Evolutionary conservation across 1,140 invertebrate genomes (phyloP), one percentile per base, ranked within the genome.

Genomic region (Manduca sexta): DNA sequence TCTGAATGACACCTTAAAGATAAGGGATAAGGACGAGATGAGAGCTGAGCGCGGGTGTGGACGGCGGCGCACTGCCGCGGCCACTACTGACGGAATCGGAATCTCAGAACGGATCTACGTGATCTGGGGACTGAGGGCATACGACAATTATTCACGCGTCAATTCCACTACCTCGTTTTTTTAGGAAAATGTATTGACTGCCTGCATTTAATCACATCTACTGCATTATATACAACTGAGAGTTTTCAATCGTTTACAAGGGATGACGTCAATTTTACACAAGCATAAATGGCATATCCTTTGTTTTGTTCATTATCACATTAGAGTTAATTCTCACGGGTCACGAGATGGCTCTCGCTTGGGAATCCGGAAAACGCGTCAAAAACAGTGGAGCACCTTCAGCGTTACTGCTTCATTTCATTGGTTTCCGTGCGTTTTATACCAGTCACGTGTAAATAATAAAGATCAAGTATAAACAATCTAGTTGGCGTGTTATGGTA

Each of bases 11-110:
- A 35, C 54, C 52, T 58, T 7, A 33, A 6, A 58, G 74, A 79
- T 79, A 82, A 71, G 61, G 64, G 64, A 72, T 72, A 67, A 72
- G 62, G 64, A 52, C 52, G 49, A 63, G 57, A 71, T 61, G 64
- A 64, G 62, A 60, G 43, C 49, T 52, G 45, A 47, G 48, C 49
- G 49, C 39, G 47, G 45, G 44, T 48, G 49, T 29, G 43, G 47
- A 26, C 52, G 58, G 30, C 45, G 42, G 31, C 49, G 39, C 39
- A 56, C 58, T 64, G 65, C 46, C 61, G 65, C 56, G 48, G 30
- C 56, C 45, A 51, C 49, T 30, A 34, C 33, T 33, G 45, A 45
- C 56, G 45, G 42, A 60, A 49, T 48, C 56, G 45, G 42, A 60
- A 49, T 48, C 54, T 52, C 47, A 31, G 2, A 49, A 16, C 43